Conservation (phyloP, 2,888 invertebrate species). For the Pollenia angustigena region DNA sequence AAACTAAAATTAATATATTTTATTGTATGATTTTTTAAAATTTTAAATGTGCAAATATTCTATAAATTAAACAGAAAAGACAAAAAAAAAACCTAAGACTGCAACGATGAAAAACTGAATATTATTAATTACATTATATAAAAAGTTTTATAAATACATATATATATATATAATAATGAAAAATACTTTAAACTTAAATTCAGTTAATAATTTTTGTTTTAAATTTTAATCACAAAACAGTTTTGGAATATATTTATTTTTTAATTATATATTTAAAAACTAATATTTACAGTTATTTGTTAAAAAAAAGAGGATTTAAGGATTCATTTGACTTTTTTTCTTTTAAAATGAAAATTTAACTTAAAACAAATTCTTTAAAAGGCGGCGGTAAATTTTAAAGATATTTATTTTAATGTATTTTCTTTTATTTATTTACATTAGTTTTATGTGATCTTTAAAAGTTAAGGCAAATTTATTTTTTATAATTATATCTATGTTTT, state of each 20-base stretch:
- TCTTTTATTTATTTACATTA: conserved; percentile 57
- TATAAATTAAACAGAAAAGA: conserved; percentile 50
- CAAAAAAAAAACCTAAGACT: conserved; percentile 34
- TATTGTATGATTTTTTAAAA: conserved; percentile 24
- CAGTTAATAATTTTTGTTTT: conserved; percentile 56
- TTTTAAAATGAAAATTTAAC: conserved; percentile 24
- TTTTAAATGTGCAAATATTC: conserved; percentile 54
- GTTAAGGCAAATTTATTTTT: conserved; percentile 70
- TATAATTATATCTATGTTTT: conserved; percentile 50
- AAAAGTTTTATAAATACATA: conserved; percentile 47
- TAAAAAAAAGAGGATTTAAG: conserved; percentile 33
- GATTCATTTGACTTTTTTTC: conserved; percentile 44
- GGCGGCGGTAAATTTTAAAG: conserved; percentile 60
- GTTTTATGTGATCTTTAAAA: conserved; percentile 69
- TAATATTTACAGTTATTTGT: conserved; percentile 56
- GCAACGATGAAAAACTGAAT: conserved; percentile 57
- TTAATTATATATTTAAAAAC: conserved; percentile 37
- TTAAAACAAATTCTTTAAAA: conserved; percentile 64
- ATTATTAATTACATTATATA: conserved; percentile 49
- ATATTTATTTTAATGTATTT: conserved; percentile 46
- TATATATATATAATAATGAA: conserved; percentile 36
- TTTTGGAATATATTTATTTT: conserved; percentile 69
- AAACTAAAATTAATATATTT: conserved; percentile 47
- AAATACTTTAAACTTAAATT: conserved; percentile 65
- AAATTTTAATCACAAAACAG: conserved; percentile 72